phyloP scores from a whole-genome alignment of 1,140 invertebrate species.

The Diabrotica undecimpunctata region DNA sequence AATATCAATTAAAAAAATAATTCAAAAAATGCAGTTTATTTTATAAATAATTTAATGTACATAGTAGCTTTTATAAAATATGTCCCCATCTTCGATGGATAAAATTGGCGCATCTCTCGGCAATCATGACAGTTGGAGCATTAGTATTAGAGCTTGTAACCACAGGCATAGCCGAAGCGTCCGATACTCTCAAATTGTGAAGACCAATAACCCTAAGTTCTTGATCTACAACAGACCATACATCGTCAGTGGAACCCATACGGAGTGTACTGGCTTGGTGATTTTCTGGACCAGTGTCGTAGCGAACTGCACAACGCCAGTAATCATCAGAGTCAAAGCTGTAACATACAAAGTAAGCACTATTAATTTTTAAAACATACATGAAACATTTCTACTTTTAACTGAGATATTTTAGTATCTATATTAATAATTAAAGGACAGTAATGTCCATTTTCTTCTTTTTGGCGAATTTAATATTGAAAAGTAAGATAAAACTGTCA shows the following conservation, averaged over 20 bases:
- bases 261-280: slow-evolving; percentile 58
- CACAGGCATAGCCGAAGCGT: slow-evolving; percentile 73
- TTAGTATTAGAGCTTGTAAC: slow-evolving; percentile 69
- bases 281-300: slow-evolving; percentile 64
- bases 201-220: slow-evolving; percentile 48
- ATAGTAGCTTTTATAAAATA: no score
- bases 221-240: slow-evolving; percentile 56
- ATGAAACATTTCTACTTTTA: no score
- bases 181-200: slow-evolving; percentile 62
- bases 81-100: not conserved
- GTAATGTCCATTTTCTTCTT: no score
- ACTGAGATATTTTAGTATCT: no score
- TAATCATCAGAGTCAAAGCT: slow-evolving; percentile 64
- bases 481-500: no score
- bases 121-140: slow-evolving; percentile 70
- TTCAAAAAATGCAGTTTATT: no score
- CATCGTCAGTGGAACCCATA: slow-evolving; percentile 56
- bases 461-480: no score
- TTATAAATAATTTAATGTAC: no score
- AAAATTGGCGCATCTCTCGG: slow-evolving; percentile 63
- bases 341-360: not conserved
- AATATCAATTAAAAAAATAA: no score
- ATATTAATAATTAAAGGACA: no score
- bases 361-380: no score
- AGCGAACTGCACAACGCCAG: slow-evolving; percentile 68